A percentile compares a stretch with the other conserved stretches of the same genome.
Conservation (phyloP, 2,113 vertebrate genomes). For the Baryphthengus martii region DNA sequence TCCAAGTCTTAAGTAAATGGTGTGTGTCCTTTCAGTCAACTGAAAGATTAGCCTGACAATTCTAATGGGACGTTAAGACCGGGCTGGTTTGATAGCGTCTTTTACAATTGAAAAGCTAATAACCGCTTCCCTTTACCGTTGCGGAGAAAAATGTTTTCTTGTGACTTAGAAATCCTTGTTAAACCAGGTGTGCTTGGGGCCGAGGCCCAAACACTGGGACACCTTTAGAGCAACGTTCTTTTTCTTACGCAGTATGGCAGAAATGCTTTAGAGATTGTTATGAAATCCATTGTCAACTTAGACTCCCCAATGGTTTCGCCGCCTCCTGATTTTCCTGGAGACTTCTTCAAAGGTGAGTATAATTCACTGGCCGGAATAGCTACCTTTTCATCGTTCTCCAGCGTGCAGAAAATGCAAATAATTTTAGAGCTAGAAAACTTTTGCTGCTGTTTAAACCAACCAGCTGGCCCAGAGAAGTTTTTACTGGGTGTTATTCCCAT, state of each 20-base stretch:
- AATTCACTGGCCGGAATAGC: background rate
- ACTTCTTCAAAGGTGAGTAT: slow-evolving; percentile 94
- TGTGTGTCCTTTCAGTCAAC: background rate
- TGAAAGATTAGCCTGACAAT: background rate
- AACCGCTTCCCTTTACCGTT: background rate
- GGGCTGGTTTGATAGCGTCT: background rate
- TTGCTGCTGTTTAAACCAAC: background rate
- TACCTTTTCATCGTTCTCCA: background rate
- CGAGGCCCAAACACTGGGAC: background rate
- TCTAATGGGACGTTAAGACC: background rate
- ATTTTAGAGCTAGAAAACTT: background rate
- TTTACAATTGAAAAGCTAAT: background rate
- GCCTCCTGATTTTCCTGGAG: slow-evolving; percentile 89
- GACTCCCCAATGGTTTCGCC: slow-evolving; percentile 91
- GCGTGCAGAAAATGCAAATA: background rate
- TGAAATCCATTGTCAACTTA: slow-evolving; percentile 97
- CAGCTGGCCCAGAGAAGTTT: background rate
- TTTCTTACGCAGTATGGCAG: slow-evolving; percentile 86
- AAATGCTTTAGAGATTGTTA: slow-evolving; percentile 96
- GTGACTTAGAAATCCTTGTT: background rate
- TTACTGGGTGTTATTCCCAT: background rate
- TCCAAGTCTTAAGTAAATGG: background rate
- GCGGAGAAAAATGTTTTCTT: background rate
- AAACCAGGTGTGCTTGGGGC: background rate
- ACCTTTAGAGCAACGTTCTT: background rate